Conservation (phyloP, 2,888 invertebrate species). For the Sphaeridia pumilis region DNA sequence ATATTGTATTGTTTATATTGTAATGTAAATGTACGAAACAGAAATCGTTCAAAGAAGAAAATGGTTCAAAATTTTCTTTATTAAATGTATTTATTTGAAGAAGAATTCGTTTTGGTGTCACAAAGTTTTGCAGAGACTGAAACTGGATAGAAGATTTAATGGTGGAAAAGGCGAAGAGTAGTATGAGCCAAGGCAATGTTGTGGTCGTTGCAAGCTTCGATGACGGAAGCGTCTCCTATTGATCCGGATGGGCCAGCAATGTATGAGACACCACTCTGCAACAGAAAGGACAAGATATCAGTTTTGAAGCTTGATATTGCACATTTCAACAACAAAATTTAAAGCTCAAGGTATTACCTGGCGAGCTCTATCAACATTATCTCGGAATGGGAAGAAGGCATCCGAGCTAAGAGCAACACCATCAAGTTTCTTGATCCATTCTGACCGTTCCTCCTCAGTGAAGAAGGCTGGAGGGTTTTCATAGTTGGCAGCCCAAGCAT, state of each 20-base stretch:
- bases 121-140: not conserved
- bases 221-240: conserved; percentile 79
- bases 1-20: not conserved
- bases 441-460: conserved; percentile 52
- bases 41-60: not conserved
- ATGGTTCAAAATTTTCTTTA: not conserved
- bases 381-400: conserved; percentile 97
- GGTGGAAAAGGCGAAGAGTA: conserved; percentile 84
- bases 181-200: conserved; percentile 78
- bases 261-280: conserved; percentile 83
- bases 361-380: conserved; percentile 85
- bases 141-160: conserved; percentile 46
- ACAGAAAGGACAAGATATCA: conserved; percentile 35
- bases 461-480: conserved; percentile 60
- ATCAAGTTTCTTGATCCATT: conserved; percentile 58
- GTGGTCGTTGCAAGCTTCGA: conserved; percentile 84
- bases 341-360: conserved; percentile 50
- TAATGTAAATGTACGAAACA: not conserved
- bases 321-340: conserved; percentile 22
- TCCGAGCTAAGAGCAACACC: conserved; percentile 84
- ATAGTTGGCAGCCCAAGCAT: conserved; percentile 61
- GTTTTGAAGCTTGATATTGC: too few species aligned
- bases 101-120: not conserved
- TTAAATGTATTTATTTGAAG: not conserved
- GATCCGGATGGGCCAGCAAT: conserved; percentile 92